These are phyloP conservation scores for Marcusenius ussheri DNA, from an alignment of 2,113 vertebrate genomes.

Conservation along the genomic window DNA sequence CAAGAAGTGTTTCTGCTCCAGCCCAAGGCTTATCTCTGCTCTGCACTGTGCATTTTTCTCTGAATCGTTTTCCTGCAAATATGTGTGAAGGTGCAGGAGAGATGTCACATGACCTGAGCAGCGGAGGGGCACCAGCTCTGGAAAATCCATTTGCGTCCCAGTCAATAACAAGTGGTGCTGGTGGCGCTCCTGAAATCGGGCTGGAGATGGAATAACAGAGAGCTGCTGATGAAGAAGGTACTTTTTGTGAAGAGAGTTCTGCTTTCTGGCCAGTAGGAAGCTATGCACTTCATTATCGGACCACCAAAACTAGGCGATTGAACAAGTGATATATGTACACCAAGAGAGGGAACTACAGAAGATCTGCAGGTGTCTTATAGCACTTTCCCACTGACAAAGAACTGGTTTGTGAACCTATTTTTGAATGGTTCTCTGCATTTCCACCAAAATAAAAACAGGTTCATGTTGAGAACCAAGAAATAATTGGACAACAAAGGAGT, in stretches of 20 bases:
- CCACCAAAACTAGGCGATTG: slow-evolving; percentile 15
- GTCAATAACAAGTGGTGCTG: background rate
- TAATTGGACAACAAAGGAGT: background rate
- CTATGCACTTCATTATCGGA: slow-evolving; percentile 52
- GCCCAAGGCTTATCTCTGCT: background rate
- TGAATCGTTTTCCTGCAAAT: slow-evolving; percentile 25
- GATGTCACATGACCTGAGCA: slow-evolving; percentile 15
- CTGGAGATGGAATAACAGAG: slow-evolving; percentile 39
- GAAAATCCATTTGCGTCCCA: slow-evolving; percentile 24
- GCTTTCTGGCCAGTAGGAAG: slow-evolving; percentile 49
- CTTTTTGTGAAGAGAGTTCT: slow-evolving; percentile 23
- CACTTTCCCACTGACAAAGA: background rate
- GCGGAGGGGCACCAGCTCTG: slow-evolving; percentile 15
- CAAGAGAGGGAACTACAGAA: slow-evolving; percentile 20
- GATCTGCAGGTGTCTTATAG: background rate
- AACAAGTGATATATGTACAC: slow-evolving; percentile 26
- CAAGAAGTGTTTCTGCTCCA: background rate
- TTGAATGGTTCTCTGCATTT: background rate
- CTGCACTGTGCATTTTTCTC: slow-evolving; percentile 4
- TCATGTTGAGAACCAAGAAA: background rate
- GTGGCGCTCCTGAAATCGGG: background rate
- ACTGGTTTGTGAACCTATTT: background rate
- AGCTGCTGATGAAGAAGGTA: slow-evolving; percentile 46
- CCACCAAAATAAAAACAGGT: background rate
- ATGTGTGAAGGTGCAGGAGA: slow-evolving; percentile 16